phyloP scores from a whole-genome alignment of 2,888 invertebrate species.

The Andrena dorsata region DNA sequence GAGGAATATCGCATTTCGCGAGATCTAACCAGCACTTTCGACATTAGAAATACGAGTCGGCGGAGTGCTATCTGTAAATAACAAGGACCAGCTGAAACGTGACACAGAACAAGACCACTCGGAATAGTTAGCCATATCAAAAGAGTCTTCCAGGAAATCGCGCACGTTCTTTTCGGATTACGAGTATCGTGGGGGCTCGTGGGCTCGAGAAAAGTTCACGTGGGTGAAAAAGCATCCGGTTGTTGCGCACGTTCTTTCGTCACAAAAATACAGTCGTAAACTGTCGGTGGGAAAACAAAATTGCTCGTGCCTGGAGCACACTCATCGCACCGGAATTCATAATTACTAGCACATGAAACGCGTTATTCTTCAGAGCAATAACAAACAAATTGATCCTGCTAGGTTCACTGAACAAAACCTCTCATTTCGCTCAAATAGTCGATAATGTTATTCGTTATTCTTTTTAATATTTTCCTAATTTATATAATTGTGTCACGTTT shows the following conservation, averaged over 20 bases:
- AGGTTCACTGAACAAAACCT: not conserved
- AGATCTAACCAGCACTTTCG: constrained; percentile 35
- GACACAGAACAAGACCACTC: constrained; percentile 29
- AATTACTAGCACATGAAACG: constrained; percentile 49
- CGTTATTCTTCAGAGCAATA: constrained; percentile 32
- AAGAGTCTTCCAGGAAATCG: constrained; percentile 46
- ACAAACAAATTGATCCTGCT: constrained; percentile 23
- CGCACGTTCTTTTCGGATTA: constrained; percentile 20
- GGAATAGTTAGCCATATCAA: constrained; percentile 41
- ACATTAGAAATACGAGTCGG: constrained; percentile 48
- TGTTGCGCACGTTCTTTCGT: constrained; percentile 5
- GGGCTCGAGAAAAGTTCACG: constrained; percentile 19
- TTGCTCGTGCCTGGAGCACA: constrained; percentile 6
- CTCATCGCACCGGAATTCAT: constrained; percentile 44
- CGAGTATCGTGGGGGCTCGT: not conserved
- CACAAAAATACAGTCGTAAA: constrained; percentile 50
- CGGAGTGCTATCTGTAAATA: constrained; percentile 39
- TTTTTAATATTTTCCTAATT: not conserved
- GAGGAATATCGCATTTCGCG: constrained; percentile 28
- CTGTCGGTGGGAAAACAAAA: constrained; percentile 43
- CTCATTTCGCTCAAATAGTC: not conserved
- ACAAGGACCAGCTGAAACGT: constrained; percentile 36
- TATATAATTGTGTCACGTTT: not conserved
- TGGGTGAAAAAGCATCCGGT: constrained; percentile 21
- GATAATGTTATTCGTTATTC: not conserved